phyloP scores from a whole-genome alignment of 2,888 invertebrate genomes.

The Agelastica alni region DNA sequence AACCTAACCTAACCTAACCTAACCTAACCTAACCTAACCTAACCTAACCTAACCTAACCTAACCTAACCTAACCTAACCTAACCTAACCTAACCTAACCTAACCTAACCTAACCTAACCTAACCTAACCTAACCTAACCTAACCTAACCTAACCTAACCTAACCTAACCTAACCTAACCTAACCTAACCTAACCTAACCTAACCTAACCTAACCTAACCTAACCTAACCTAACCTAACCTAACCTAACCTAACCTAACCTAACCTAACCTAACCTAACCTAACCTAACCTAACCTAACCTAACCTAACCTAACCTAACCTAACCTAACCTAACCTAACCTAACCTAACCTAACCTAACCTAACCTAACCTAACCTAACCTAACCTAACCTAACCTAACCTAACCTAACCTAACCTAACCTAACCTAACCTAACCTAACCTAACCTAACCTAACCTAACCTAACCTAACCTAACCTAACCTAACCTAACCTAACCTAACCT shows the following conservation, averaged over 20 bases:
- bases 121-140: neutral
- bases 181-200: constrained; percentile 30
- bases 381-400: constrained; percentile 31
- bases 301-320: constrained; percentile 32
- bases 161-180: constrained; percentile 20
- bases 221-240: constrained; percentile 27
- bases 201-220: constrained; percentile 30
- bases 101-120: neutral
- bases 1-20: neutral
- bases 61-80: neutral
- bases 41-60: neutral
- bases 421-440: constrained; percentile 30
- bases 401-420: constrained; percentile 29
- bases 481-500: constrained; percentile 7
- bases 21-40: neutral
- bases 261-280: constrained; percentile 32
- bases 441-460: constrained; percentile 30
- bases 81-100: neutral
- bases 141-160: neutral
- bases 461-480: constrained; percentile 18
- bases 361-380: constrained; percentile 32
- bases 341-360: constrained; percentile 31
- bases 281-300: constrained; percentile 32
- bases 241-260: constrained; percentile 31
- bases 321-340: constrained; percentile 33